These are phyloP conservation scores for Harpalus rufipes DNA, from an alignment of 2,888 invertebrate genomes.

Conservation along the genomic window DNA sequence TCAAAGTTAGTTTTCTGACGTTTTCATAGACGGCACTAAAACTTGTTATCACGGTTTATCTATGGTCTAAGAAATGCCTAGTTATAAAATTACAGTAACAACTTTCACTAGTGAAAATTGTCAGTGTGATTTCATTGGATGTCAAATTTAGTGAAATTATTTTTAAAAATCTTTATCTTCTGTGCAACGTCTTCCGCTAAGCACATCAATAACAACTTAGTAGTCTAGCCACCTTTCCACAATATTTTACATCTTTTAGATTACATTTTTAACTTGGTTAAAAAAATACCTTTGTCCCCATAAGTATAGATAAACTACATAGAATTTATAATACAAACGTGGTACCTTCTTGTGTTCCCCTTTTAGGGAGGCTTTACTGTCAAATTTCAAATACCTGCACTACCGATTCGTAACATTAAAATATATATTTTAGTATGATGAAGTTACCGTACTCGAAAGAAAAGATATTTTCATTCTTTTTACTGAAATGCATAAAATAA, in stretches of 20 bases:
- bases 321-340: conserved; percentile 10
- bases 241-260: conserved; percentile 36
- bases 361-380: background rate
- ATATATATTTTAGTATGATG: background rate
- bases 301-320: conserved; percentile 15
- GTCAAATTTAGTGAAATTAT: no score
- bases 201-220: conserved; percentile 33
- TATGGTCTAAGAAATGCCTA: no score
- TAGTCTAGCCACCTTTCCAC: background rate
- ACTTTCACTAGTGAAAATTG: no score
- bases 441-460: background rate
- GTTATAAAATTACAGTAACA: no score
- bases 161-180: no score
- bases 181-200: background rate
- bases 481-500: no score
- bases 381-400: conserved; percentile 24
- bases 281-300: conserved; percentile 41
- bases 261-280: conserved; percentile 36
- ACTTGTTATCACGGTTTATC: no score
- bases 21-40: no score
- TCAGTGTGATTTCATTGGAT: no score
- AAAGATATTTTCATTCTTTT: no score
- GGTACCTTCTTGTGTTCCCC: background rate
- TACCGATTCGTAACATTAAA: conserved; percentile 23
- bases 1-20: no score